These are phyloP conservation scores for Cyanoramphus novaezelandiae DNA, from an alignment of 2,113 vertebrate genomes.

Conservation along the genomic window DNA sequence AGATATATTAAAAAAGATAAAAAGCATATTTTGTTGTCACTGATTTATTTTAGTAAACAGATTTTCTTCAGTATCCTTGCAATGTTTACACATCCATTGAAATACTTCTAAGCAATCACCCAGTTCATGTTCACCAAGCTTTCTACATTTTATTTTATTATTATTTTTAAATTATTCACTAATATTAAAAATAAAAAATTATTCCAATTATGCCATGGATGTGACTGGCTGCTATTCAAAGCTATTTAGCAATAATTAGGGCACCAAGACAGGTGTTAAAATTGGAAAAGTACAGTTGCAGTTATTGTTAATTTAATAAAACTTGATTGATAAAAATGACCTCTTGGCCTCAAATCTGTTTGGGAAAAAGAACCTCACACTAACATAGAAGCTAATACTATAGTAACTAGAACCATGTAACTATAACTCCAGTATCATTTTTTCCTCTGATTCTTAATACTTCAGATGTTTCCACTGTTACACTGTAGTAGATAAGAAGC, in stretches of 20 bases:
- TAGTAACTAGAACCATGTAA: background rate
- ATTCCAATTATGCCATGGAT: background rate
- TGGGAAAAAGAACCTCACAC: background rate
- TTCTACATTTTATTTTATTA: background rate
- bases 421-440: background rate
- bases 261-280: background rate
- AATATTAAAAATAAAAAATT: conserved; percentile 8
- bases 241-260: conserved; percentile 2
- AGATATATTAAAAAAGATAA: background rate
- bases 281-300: background rate
- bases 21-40: background rate
- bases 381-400: background rate
- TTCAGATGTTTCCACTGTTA: background rate
- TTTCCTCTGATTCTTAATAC: background rate
- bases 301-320: conserved; percentile 13
- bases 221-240: background rate
- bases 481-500: background rate
- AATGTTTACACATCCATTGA: background rate
- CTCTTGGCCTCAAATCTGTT: background rate
- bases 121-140: background rate
- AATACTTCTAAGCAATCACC: background rate
- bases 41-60: background rate
- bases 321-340: background rate
- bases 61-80: background rate
- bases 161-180: background rate